These are phyloP conservation scores for Plecturocebus donacophilus DNA, from an alignment of 2,113 vertebrate genomes.

Conservation along the genomic window DNA sequence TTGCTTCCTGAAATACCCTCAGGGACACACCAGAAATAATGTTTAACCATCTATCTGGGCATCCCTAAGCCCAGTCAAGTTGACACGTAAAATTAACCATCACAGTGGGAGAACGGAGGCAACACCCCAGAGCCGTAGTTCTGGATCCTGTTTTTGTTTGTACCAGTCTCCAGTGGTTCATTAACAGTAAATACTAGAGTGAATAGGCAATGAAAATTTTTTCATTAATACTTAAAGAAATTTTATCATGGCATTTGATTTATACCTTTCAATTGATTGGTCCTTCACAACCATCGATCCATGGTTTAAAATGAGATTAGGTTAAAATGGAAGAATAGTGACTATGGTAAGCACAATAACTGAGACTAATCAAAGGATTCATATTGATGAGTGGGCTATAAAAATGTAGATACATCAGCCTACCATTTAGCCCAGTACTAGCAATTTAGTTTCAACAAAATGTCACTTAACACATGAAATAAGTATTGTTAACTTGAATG, in stretches of 20 bases:
- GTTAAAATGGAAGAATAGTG: background rate
- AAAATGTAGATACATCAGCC: background rate
- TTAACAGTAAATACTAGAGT: background rate
- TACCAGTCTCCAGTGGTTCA: background rate
- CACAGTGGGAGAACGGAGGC: background rate
- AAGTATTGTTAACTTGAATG: background rate
- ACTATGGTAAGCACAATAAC: background rate
- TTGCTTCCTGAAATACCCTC: background rate
- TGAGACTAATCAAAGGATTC: background rate
- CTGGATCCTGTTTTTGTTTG: background rate
- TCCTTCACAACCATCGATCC: background rate
- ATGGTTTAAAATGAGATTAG: background rate
- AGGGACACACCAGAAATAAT: background rate
- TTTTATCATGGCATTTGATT: background rate
- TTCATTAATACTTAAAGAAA: background rate
- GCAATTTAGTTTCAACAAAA: slow-evolving; percentile 29
- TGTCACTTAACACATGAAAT: background rate
- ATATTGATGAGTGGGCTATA: background rate
- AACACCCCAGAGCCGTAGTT: background rate
- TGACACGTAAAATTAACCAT: background rate
- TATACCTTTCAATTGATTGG: background rate
- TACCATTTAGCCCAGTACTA: background rate
- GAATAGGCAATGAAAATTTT: background rate
- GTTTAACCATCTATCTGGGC: background rate
- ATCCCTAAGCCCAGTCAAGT: background rate